These are phyloP conservation scores for Lepidocyrtinus sp. DNA, from an alignment of 2,888 invertebrate genomes.

Conservation along the genomic window DNA sequence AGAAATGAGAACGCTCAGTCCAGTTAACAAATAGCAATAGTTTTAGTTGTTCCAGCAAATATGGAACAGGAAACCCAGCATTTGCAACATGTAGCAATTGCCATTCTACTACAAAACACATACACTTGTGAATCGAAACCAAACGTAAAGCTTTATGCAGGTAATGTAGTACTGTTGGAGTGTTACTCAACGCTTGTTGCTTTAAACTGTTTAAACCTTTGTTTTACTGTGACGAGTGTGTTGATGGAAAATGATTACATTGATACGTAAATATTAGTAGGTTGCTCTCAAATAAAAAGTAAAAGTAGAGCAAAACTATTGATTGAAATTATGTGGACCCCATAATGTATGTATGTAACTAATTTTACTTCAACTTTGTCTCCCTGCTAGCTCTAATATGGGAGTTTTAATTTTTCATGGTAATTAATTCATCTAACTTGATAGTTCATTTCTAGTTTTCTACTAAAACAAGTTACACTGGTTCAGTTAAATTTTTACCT, in stretches of 20 bases:
- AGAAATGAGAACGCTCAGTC: not conserved
- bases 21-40: too few species aligned
- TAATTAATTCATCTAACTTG: too few species aligned
- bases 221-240: not conserved
- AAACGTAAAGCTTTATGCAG: not conserved
- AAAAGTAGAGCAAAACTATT: not conserved
- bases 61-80: not conserved
- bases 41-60: not conserved
- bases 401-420: too few species aligned
- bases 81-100: not conserved
- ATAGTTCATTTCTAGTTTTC: too few species aligned
- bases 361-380: too few species aligned
- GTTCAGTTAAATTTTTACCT: too few species aligned
- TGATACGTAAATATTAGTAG: not conserved
- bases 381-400: too few species aligned
- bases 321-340: too few species aligned
- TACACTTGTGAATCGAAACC: not conserved
- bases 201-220: not conserved
- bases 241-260: too few species aligned
- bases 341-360: too few species aligned
- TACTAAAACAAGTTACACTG: too few species aligned
- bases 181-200: not conserved
- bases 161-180: not conserved
- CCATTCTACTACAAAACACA: not conserved
- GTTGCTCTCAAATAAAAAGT: not conserved